These are phyloP conservation scores for Sylvilagus bachmani DNA, from an alignment of 2,113 vertebrate species.

Conservation along the genomic window DNA sequence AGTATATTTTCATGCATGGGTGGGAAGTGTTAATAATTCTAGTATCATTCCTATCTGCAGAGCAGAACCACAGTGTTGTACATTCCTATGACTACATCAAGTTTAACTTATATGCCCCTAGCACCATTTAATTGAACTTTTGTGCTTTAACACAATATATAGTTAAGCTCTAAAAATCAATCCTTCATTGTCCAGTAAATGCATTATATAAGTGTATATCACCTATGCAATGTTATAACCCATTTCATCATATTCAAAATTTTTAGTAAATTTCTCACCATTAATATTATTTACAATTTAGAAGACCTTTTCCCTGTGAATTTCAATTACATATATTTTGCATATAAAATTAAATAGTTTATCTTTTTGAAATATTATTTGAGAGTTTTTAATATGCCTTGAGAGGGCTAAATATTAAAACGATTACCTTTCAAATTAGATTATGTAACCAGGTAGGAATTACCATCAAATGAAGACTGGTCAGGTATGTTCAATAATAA, in stretches of 20 bases:
- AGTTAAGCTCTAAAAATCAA: neutral
- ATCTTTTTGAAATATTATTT: neutral
- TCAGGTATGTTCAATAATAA: neutral
- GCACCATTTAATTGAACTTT: neutral
- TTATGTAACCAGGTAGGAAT: neutral
- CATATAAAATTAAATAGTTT: conserved; percentile 42
- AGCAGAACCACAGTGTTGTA: neutral
- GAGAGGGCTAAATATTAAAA: neutral
- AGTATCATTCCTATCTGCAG: neutral
- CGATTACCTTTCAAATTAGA: neutral
- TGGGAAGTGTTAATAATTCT: neutral
- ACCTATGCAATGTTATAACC: neutral
- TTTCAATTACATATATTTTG: neutral
- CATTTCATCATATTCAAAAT: neutral
- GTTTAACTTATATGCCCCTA: neutral
- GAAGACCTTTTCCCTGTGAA: neutral
- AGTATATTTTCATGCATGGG: neutral
- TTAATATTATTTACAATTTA: no score
- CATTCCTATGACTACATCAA: neutral
- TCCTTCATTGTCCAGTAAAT: neutral
- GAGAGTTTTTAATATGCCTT: neutral
- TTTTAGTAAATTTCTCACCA: neutral
- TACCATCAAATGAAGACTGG: neutral
- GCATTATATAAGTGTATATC: neutral
- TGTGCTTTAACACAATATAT: conserved; percentile 7